These are phyloP conservation scores for Nebria salina DNA, from an alignment of 2,888 invertebrate species.

Conservation along the genomic window DNA sequence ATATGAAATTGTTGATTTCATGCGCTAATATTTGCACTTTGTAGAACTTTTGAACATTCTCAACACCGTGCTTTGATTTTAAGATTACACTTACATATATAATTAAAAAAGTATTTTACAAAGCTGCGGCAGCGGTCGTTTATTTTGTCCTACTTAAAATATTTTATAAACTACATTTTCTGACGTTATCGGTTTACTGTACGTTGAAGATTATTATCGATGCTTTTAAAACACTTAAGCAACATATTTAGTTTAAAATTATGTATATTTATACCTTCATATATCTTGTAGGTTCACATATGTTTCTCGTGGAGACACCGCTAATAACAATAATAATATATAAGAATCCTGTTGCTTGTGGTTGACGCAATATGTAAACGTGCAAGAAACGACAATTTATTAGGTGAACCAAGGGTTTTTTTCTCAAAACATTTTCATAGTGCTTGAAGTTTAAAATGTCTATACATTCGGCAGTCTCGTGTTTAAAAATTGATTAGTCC, in stretches of 20 bases:
- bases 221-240: background rate
- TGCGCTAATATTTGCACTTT: slow-evolving; percentile 1
- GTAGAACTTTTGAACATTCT: background rate
- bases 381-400: background rate
- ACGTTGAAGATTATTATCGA: background rate
- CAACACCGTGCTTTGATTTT: background rate
- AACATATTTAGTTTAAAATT: background rate
- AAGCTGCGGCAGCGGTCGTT: background rate
- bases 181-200: background rate
- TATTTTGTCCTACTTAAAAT: background rate
- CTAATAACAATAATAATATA: background rate
- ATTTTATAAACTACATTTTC: background rate
- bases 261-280: background rate
- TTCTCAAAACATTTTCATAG: background rate
- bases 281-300: background rate
- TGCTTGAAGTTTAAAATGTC: slow-evolving; percentile 15
- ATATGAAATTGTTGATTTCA: background rate
- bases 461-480: slow-evolving; percentile 22
- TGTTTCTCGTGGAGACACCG: background rate
- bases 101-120: background rate
- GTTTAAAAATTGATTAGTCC: slow-evolving; percentile 31
- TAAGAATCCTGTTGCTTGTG: background rate
- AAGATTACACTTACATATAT: background rate
- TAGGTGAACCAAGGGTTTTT: background rate
- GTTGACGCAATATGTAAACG: background rate